Evolutionary conservation across 2,113 vertebrate genomes (phyloP).

Genomic region (Pyrgilauda ruficollis): DNA sequence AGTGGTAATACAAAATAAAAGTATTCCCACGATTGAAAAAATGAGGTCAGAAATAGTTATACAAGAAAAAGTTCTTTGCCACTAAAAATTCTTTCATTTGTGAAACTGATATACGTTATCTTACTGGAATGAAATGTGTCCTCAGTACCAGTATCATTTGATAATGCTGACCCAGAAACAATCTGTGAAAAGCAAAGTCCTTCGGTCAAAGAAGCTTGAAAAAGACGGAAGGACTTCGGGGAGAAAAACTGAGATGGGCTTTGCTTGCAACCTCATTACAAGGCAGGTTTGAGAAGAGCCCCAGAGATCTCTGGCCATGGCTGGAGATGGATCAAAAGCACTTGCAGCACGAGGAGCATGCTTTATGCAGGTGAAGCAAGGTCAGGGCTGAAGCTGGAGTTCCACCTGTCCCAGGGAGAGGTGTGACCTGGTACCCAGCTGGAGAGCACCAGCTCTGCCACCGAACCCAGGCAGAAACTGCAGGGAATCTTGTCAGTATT

Average conservation of each 20-base stretch:
- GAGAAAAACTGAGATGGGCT: background rate
- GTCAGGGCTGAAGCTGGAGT: background rate
- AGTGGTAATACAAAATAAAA: background rate
- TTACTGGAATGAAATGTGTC: background rate
- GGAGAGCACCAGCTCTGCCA: background rate
- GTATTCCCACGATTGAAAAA: background rate
- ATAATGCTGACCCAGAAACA: constrained; percentile 9
- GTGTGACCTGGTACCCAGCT: background rate
- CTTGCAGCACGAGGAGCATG: background rate
- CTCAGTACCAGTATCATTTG: background rate
- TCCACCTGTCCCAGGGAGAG: background rate
- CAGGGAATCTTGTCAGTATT: background rate
- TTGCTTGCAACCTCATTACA: background rate
- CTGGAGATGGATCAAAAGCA: background rate
- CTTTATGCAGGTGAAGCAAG: rapidly evolving
- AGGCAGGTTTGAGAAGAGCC: background rate
- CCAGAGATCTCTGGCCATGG: background rate
- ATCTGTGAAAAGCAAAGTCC: background rate
- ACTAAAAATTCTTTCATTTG: background rate
- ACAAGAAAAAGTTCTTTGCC: background rate
- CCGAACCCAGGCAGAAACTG: background rate
- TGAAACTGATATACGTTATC: background rate
- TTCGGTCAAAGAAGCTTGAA: background rate
- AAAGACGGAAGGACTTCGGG: background rate
- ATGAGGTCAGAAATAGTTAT: background rate